Conservation (phyloP, 2,113 vertebrate species). For the Proterorhinus semilunaris region DNA sequence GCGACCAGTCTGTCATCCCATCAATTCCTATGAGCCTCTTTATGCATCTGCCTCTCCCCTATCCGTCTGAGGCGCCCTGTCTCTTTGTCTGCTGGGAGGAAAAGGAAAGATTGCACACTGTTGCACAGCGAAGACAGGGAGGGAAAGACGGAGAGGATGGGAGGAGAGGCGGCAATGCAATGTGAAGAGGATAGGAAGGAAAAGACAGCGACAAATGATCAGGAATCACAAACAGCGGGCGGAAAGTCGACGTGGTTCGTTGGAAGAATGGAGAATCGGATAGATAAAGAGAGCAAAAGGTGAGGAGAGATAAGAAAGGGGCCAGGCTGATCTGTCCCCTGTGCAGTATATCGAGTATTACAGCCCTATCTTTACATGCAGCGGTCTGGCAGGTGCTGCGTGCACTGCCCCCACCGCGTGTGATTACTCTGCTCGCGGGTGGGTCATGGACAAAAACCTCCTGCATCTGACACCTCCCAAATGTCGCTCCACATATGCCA, state of each 20-base stretch:
- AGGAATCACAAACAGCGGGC: slow-evolving; percentile 23
- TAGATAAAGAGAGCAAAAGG: slow-evolving; percentile 51
- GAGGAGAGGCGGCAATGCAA: neutral
- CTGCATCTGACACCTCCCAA: slow-evolving; percentile 37
- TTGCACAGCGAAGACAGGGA: slow-evolving; percentile 46
- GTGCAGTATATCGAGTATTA: slow-evolving; percentile 37
- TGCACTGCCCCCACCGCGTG: slow-evolving; percentile 4
- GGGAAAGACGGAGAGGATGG: slow-evolving; percentile 8
- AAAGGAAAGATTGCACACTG: slow-evolving; percentile 60
- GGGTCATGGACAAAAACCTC: slow-evolving; percentile 36
- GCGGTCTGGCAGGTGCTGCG: slow-evolving; percentile 39
- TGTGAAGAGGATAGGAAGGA: neutral
- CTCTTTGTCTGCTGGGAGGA: slow-evolving; percentile 47
- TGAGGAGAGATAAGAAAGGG: slow-evolving; percentile 46
- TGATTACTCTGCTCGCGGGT: slow-evolving; percentile 33
- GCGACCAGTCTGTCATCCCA: slow-evolving; percentile 57
- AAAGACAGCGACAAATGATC: slow-evolving; percentile 30
- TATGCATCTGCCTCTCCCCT: slow-evolving; percentile 51
- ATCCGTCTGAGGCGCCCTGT: slow-evolving; percentile 49
- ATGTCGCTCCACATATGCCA: slow-evolving; percentile 29
- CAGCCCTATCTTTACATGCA: slow-evolving; percentile 47
- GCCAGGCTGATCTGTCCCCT: slow-evolving; percentile 32
- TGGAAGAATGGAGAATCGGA: slow-evolving; percentile 21
- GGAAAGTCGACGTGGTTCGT: slow-evolving; percentile 10
- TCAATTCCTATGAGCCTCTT: slow-evolving; percentile 62